Evolutionary conservation across 2,888 invertebrate genomes (phyloP), one percentile per base, ranked within the genome.

Genomic region (Diachrysia chrysitis): DNA sequence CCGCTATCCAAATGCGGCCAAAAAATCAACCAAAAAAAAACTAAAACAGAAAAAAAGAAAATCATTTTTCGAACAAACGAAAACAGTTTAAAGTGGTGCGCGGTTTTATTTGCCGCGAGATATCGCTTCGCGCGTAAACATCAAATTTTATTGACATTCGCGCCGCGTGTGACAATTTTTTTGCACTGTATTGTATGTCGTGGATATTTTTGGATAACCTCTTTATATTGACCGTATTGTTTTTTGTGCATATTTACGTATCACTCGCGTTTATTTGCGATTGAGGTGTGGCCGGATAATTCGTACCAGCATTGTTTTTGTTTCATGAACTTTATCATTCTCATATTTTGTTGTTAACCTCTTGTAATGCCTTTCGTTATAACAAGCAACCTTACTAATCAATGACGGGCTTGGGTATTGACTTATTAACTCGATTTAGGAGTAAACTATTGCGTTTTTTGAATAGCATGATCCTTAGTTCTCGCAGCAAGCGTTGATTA

Each of bases 61-160:
- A 83, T 86, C 84, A 86, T 89, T 89, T 87, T 85, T 83, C 83
- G 81, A 83, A 85, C 79, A 82, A 83, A 88, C 83, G 82, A 84
- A 76, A 81, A 82, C 85, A 85, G 84, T 86, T 84, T 86, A 86
- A 86, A 87, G 85, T 85, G 87, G 75, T 76, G 83, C 81, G 85
- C 66, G 72, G 86, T 88, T 91, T 88, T 89, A 86, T 88, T 87
- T 81, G 84, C 84, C 83, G 84, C 83, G 83, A 87, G 89, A 90
- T 92, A 92, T 90, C 89, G 87, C 85, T 78, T 77, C 73, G 81
- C 84, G 89, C 89, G 92, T 92, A 92, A 92, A 92, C 89, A 92
- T 92, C 89, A 90, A 90, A 90, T 92, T 92, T 93, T 93, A 93
- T 93, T 92, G 92, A 92, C 90, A 85, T 83, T 85, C 89, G 84